Evolutionary conservation across 2,797 vertebrate genomes (phyloP).

Genomic region (Parambassis ranga): DNA sequence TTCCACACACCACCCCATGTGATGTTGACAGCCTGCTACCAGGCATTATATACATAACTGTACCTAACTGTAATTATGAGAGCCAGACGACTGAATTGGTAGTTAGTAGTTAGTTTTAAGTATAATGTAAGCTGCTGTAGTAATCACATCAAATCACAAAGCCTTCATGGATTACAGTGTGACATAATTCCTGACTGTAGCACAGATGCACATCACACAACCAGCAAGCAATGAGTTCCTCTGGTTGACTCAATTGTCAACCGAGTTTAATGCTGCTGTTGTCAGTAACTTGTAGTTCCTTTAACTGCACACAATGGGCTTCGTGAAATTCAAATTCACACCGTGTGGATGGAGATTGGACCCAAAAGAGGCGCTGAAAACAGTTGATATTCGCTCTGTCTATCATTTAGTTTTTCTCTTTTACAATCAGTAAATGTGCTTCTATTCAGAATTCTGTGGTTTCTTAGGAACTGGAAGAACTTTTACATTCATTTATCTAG

Average conservation of each 20-base stretch:
- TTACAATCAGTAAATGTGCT: not conserved
- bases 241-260: not conserved
- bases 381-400: not conserved
- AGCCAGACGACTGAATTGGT: not conserved
- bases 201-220: too few species aligned
- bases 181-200: not conserved
- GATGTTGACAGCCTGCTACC: not conserved
- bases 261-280: too few species aligned
- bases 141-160: not conserved
- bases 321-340: not conserved
- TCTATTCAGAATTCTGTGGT: not conserved
- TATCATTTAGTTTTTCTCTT: not conserved
- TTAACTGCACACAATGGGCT: not conserved
- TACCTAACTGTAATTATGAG: not conserved
- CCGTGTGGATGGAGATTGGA: not conserved
- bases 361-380: not conserved
- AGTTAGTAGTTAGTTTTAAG: too few species aligned
- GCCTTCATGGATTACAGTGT: not conserved
- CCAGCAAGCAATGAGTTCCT: not conserved
- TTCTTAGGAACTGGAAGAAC: not conserved
- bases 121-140: not conserved
- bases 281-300: too few species aligned
- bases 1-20: too few species aligned
- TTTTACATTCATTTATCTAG: conserved; percentile 5
- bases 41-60: not conserved